Evolutionary conservation across 1,140 invertebrate genomes (phyloP).

Genomic region (Aricia agestis): DNA sequence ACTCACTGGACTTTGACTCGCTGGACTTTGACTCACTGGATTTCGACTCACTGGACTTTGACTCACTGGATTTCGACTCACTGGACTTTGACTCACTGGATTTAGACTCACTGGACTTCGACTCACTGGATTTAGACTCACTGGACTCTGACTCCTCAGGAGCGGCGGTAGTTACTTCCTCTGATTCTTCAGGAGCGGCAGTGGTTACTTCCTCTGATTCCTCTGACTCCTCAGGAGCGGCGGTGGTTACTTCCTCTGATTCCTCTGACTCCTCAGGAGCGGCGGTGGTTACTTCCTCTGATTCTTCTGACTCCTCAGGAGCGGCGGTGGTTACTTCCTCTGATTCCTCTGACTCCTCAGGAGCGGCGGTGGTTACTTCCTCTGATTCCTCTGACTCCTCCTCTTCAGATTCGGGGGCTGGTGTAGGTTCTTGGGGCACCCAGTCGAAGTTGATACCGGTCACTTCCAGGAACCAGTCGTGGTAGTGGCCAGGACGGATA

Average conservation of each 20-base stretch:
- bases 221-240: no score
- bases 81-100: background rate
- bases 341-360: constrained; percentile 3
- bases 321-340: constrained; percentile 8
- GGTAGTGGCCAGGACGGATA: constrained; percentile 56
- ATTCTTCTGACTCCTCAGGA: constrained; percentile 1
- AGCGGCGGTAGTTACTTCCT: constrained; percentile 5
- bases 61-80: background rate
- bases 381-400: constrained; percentile 18
- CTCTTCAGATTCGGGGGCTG: constrained; percentile 23
- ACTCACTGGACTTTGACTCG: background rate
- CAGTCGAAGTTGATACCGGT: constrained; percentile 61
- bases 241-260: background rate
- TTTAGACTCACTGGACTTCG: background rate
- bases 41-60: background rate
- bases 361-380: no score
- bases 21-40: background rate
- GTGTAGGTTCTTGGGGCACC: constrained; percentile 29
- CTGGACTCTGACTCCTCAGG: background rate
- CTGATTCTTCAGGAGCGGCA: no score
- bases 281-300: constrained; percentile 1
- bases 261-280: constrained; percentile 2
- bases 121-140: constrained; percentile 7
- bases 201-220: no score
- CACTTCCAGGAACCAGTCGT: constrained; percentile 49